Percentiles rank a stretch among this genome's conserved stretches.
Evolutionary conservation across 2,113 vertebrate species (phyloP).

Genomic region (Silurus glanis): DNA sequence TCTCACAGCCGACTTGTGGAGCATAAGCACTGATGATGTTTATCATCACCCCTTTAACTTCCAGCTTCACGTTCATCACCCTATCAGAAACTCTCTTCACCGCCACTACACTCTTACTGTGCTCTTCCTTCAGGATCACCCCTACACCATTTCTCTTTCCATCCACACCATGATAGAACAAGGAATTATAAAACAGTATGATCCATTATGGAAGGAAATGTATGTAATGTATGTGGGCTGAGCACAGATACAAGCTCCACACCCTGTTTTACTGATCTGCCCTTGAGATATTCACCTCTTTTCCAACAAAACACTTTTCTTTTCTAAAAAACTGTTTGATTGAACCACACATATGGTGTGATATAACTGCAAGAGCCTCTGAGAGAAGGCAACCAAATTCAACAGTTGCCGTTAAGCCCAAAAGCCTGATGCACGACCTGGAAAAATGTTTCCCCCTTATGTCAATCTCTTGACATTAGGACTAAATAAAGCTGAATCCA

Average conservation of each 20-base stretch:
- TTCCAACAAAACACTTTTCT: not conserved
- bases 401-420: not conserved
- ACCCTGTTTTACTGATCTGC: not conserved
- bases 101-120: too few species aligned
- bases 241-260: not conserved
- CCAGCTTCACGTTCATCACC: too few species aligned
- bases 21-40: too few species aligned
- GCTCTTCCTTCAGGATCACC: too few species aligned
- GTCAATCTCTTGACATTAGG: not conserved
- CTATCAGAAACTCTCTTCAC: too few species aligned
- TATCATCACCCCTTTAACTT: too few species aligned
- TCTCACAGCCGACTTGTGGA: too few species aligned
- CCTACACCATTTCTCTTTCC: too few species aligned
- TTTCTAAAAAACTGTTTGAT: not conserved
- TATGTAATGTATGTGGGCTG: not conserved
- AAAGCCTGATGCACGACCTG: not conserved
- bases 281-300: not conserved
- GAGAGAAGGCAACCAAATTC: not conserved
- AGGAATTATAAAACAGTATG: not conserved
- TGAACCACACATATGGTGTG: not conserved
- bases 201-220: not conserved
- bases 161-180: too few species aligned
- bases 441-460: not conserved
- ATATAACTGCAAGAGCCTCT: not conserved
- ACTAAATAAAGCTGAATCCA: not conserved